phyloP scores from a whole-genome alignment of 2,113 vertebrate genomes.

The Zosterops borbonicus region DNA sequence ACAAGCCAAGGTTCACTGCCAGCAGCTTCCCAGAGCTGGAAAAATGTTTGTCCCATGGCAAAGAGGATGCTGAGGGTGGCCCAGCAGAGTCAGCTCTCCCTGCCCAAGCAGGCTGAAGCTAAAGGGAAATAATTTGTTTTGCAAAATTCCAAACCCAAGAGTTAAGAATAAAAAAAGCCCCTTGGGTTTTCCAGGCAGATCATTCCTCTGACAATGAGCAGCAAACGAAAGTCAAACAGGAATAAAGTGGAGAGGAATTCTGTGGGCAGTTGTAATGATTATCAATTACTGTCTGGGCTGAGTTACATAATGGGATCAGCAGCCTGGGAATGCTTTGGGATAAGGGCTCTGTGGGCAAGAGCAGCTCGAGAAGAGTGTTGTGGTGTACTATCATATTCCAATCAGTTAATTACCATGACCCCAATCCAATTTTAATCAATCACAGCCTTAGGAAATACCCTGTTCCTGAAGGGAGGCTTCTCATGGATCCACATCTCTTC shows the following conservation, averaged over 20 bases:
- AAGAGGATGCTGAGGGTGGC: neutral
- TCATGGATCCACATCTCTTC: rapidly evolving
- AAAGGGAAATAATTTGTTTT: neutral
- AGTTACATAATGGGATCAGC: neutral
- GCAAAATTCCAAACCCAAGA: neutral
- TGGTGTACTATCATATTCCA: neutral
- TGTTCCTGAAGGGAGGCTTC: neutral
- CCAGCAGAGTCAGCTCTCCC: neutral
- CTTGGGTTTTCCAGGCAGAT: neutral
- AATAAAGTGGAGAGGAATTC: neutral
- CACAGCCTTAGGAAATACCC: neutral
- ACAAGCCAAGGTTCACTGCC: neutral
- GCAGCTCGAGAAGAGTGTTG: rapidly evolving
- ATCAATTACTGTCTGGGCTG: neutral
- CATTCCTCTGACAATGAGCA: neutral
- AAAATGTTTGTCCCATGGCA: rapidly evolving
- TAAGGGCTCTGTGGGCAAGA: neutral
- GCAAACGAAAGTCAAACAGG: neutral
- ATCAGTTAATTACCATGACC: neutral
- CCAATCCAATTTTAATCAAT: neutral
- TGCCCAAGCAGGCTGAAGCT: neutral
- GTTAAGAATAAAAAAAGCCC: no score
- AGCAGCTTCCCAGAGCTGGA: neutral
- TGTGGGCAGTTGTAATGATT: neutral
- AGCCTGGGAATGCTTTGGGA: neutral